A percentile compares a stretch with the other conserved stretches of the same genome.
Conservation (phyloP, 2,113 vertebrate species). For the Rhegmatorhina hoffmannsi region DNA sequence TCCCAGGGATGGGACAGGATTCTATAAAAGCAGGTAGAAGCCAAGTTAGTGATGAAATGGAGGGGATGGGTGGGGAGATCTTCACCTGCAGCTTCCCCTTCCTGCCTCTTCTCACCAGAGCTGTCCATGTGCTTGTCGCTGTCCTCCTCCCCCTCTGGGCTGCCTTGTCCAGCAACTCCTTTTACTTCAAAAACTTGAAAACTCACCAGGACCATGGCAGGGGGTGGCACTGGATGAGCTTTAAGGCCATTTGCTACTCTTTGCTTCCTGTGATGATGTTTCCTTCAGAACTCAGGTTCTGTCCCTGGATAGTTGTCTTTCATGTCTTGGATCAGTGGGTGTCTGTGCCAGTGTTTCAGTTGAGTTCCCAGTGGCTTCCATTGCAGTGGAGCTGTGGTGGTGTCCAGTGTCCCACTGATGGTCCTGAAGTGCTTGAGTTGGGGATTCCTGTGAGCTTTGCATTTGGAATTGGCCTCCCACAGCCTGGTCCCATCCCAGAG, state of each 20-base stretch:
- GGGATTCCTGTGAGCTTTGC: background rate
- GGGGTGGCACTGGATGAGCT: too few relatives aligned
- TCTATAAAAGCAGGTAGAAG: background rate
- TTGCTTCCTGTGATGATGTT: background rate
- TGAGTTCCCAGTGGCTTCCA: too few relatives aligned
- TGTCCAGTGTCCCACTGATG: background rate
- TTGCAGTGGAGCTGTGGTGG: background rate
- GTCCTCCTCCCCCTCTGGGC: background rate
- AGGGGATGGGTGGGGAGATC: background rate
- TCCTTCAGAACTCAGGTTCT: background rate
- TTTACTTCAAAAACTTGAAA: background rate
- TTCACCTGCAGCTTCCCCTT: background rate
- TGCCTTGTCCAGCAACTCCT: background rate
- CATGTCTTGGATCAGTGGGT: fast-evolving
- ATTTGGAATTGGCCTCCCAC: background rate
- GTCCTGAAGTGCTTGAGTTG: background rate
- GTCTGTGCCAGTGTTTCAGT: background rate
- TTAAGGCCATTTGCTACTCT: background rate
- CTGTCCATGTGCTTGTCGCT: fast-evolving
- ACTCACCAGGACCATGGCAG: background rate
- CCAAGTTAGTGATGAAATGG: background rate
- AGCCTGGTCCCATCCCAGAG: background rate
- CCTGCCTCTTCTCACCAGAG: background rate
- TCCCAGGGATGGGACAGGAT: background rate
- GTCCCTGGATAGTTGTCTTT: background rate